phyloP scores from a whole-genome alignment of 2,888 invertebrate genomes.

The Physocephala rufipes region DNA sequence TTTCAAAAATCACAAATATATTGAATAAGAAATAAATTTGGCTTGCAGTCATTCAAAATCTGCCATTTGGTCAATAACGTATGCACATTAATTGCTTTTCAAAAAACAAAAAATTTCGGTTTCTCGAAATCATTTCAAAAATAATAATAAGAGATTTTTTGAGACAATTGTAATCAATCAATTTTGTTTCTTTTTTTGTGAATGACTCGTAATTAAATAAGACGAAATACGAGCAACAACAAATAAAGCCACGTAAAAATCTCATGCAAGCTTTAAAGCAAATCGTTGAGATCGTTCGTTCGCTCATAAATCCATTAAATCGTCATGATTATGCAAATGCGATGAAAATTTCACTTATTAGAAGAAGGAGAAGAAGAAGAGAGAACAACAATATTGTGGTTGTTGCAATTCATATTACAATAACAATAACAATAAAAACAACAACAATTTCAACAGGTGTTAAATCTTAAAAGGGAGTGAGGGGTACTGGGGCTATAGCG shows the following conservation, averaged over 20 bases:
- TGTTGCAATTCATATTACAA: neutral
- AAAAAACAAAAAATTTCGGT: no score
- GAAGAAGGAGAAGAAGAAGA: neutral
- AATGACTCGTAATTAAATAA: neutral
- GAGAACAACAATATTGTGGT: neutral
- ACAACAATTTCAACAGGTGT: slow-evolving; percentile 9
- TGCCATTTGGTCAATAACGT: no score
- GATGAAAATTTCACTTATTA: slow-evolving; percentile 1
- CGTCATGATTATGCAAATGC: neutral
- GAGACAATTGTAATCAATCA: neutral
- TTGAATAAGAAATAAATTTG: no score
- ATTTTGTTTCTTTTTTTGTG: neutral
- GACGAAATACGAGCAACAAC: neutral
- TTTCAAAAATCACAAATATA: no score
- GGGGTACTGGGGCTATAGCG: neutral
- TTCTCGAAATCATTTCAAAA: no score
- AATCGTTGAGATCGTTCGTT: no score
- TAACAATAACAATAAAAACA: neutral
- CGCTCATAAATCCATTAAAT: no score
- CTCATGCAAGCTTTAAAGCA: neutral
- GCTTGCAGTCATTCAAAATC: no score
- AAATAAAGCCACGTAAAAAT: neutral
- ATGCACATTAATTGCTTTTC: no score
- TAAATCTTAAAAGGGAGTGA: no score
- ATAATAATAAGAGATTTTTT: no score